These are phyloP conservation scores for Drosophila seguyi DNA, from an alignment of 1,140 invertebrate genomes.

Conservation along the genomic window DNA sequence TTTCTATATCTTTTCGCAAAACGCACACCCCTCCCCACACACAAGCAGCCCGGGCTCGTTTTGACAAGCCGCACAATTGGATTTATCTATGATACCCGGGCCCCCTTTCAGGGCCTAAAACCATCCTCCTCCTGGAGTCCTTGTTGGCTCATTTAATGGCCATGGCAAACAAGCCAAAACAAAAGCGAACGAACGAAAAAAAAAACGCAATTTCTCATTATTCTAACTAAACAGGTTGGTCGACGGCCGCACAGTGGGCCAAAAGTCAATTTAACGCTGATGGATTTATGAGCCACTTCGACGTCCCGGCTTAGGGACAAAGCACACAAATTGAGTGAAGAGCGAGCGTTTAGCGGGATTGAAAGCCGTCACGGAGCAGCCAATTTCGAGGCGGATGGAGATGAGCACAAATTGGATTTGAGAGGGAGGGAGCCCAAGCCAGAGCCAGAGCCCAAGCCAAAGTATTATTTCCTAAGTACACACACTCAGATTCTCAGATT, in stretches of 20 bases:
- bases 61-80: slow-evolving; percentile 79
- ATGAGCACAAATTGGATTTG: slow-evolving; percentile 38
- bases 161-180: slow-evolving; percentile 51
- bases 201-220: slow-evolving; percentile 75
- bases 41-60: slow-evolving; percentile 30
- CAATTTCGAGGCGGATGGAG: slow-evolving; percentile 5
- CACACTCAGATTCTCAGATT: slow-evolving; percentile 10
- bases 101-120: not conserved
- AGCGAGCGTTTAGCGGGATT: slow-evolving; percentile 18
- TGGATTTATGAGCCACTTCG: slow-evolving; percentile 46
- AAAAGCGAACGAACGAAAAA: slow-evolving; percentile 16
- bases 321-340: slow-evolving; percentile 37
- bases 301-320: slow-evolving; percentile 13
- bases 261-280: slow-evolving; percentile 32
- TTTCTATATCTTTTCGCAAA: slow-evolving; percentile 76
- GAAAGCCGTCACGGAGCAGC: not conserved
- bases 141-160: slow-evolving; percentile 66
- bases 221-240: slow-evolving; percentile 74
- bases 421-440: no score
- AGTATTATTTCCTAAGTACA: slow-evolving; percentile 18
- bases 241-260: slow-evolving; percentile 50
- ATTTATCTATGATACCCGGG: slow-evolving; percentile 70
- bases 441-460: not conserved
- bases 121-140: not conserved
- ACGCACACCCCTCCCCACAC: slow-evolving; percentile 26